A percentile compares a stretch with the other conserved stretches of the same genome.
phyloP scores from a whole-genome alignment of 1,140 invertebrate species.

The Drosophila prosaltans region DNA sequence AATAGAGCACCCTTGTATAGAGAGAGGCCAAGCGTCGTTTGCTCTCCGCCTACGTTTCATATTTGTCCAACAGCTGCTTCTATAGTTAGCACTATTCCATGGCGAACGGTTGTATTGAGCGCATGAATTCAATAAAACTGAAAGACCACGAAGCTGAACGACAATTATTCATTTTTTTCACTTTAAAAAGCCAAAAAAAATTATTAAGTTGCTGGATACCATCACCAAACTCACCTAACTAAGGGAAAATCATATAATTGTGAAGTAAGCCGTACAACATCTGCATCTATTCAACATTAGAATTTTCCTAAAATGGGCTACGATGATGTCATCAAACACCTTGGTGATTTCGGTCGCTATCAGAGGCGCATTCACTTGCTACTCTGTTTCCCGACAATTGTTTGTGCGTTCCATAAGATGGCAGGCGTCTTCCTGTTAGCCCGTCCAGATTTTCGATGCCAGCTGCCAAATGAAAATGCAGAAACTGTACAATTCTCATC shows the following conservation, averaged over 20 bases:
- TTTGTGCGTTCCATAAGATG: conserved; percentile 90
- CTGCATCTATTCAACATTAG: conserved; percentile 27
- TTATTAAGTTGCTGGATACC: neutral
- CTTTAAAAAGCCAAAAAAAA: neutral
- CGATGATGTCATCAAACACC: conserved; percentile 88
- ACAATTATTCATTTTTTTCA: neutral
- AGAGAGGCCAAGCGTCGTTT: too few species aligned
- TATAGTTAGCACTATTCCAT: neutral
- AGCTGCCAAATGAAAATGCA: conserved; percentile 85
- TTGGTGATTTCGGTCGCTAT: conserved; percentile 90
- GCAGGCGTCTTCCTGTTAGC: conserved; percentile 89
- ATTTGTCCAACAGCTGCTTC: neutral
- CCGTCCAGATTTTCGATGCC: conserved; percentile 86
- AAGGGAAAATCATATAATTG: neutral
- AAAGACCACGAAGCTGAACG: neutral
- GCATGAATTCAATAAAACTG: conserved; percentile 11
- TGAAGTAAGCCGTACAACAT: conserved; percentile 34
- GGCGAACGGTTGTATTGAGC: conserved; percentile 1
- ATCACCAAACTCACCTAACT: neutral
- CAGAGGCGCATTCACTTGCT: conserved; percentile 89
- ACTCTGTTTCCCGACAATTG: conserved; percentile 88
- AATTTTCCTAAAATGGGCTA: conserved; percentile 86
- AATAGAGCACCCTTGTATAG: too few species aligned
- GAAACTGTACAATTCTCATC: conserved; percentile 84
- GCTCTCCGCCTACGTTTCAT: neutral